Percentiles rank a stretch among this genome's conserved stretches.
Evolutionary conservation across 1,140 invertebrate genomes (phyloP).

Genomic region (Acyrthosiphon pisum): DNA sequence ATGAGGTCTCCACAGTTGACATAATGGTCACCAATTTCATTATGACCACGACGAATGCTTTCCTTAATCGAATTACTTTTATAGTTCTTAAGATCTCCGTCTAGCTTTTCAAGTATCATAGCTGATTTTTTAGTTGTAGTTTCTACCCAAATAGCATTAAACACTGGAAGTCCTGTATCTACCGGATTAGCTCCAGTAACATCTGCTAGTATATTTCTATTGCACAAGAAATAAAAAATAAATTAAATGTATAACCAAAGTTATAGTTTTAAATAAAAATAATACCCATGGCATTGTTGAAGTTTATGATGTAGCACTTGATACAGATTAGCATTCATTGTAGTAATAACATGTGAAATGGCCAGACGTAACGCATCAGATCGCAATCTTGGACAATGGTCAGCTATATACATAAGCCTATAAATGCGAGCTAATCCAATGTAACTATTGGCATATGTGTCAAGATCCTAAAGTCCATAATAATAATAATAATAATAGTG

Average conservation of each 20-base stretch:
- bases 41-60: slow-evolving; percentile 91
- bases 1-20: slow-evolving; percentile 95
- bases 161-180: slow-evolving; percentile 77
- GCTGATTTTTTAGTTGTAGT: slow-evolving; percentile 91
- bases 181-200: slow-evolving; percentile 71
- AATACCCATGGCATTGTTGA: slow-evolving; percentile 73
- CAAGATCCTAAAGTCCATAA: slow-evolving; percentile 74
- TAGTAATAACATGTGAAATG: too few species aligned
- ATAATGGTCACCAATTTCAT: slow-evolving; percentile 98
- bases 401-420: slow-evolving; percentile 91
- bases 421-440: slow-evolving; percentile 89
- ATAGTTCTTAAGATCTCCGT: slow-evolving; percentile 98
- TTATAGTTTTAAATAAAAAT: slow-evolving; percentile 25
- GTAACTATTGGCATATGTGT: slow-evolving; percentile 91
- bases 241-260: neutral
- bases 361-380: too few species aligned
- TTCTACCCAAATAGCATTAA: slow-evolving; percentile 93
- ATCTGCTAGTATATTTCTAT: slow-evolving; percentile 69
- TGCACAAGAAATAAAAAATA: slow-evolving; percentile 59
- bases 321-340: too few species aligned
- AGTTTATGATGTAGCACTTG: slow-evolving; percentile 94
- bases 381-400: slow-evolving; percentile 96
- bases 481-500: neutral
- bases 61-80: slow-evolving; percentile 98
- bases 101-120: slow-evolving; percentile 94